Evolutionary conservation across 2,797 vertebrate species (phyloP).

Genomic region (Gobio occitaniae): DNA sequence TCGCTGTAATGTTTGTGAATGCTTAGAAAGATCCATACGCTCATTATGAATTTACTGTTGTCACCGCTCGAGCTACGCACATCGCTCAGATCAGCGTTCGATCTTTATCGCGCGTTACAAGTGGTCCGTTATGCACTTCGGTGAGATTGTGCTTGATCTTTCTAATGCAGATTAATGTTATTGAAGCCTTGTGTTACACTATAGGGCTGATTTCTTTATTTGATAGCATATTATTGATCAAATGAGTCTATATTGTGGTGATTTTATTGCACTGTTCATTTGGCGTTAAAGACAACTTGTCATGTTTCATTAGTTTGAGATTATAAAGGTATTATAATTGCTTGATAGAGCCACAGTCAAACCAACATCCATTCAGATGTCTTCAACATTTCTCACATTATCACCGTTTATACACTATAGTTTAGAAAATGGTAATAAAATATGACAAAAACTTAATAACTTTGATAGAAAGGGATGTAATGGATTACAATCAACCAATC

Average conservation of each 20-base stretch:
- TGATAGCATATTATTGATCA: background rate
- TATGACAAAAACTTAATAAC: too few relatives aligned
- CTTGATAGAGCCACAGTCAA: too few relatives aligned
- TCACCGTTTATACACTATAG: too few relatives aligned
- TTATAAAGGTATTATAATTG: background rate
- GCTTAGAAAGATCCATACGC: constrained; percentile 31
- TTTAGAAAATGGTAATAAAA: too few relatives aligned
- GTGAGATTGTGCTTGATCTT: background rate
- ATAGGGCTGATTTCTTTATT: background rate
- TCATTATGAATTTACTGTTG: constrained; percentile 18
- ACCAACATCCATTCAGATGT: too few relatives aligned
- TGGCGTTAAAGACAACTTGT: background rate
- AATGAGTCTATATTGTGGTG: background rate
- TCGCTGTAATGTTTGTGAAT: constrained; percentile 23
- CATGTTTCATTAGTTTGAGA: too few relatives aligned
- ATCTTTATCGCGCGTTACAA: background rate
- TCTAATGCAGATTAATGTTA: background rate
- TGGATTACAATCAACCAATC: too few relatives aligned
- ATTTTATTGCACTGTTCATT: background rate
- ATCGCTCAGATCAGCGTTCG: background rate
- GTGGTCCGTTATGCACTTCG: background rate
- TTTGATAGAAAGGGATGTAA: too few relatives aligned
- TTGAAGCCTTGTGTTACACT: background rate
- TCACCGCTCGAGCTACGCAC: constrained; percentile 6
- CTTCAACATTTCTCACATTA: too few relatives aligned